Conservation (phyloP, 2,888 invertebrate species). For the Himalopsyche tibetana region DNA sequence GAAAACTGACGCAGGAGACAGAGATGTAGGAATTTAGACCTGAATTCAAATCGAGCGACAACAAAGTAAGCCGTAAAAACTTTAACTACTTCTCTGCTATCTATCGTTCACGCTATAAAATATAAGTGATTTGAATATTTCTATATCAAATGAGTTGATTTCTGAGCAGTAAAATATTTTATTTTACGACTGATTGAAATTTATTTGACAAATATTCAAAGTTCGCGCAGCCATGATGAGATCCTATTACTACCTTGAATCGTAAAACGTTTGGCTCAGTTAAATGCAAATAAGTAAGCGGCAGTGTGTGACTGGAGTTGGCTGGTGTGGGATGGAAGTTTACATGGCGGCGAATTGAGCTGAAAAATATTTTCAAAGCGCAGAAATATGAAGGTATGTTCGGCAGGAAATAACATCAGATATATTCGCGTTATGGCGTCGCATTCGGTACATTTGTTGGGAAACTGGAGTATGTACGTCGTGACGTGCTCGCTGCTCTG, state of each 20-base stretch:
- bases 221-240: not conserved
- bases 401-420: constrained; percentile 60
- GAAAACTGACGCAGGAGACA: no score
- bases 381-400: constrained; percentile 43
- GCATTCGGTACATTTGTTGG: constrained; percentile 60
- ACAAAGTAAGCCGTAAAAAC: no score
- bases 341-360: constrained; percentile 34
- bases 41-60: no score
- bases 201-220: constrained; percentile 31
- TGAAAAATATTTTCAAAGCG: constrained; percentile 28
- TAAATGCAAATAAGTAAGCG: not conserved
- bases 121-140: not conserved
- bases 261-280: constrained; percentile 25
- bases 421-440: constrained; percentile 56
- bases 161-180: not conserved
- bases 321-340: not conserved
- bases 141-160: constrained; percentile 1
- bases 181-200: constrained; percentile 30
- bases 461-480: constrained; percentile 23
- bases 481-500: constrained; percentile 22
- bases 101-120: not conserved
- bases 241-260: constrained; percentile 11
- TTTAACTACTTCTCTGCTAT: no score
- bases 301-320: not conserved
- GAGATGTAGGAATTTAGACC: no score